Base-by-base conservation (phyloP, 2,888 invertebrate species). In the Altica lythri region DNA sequence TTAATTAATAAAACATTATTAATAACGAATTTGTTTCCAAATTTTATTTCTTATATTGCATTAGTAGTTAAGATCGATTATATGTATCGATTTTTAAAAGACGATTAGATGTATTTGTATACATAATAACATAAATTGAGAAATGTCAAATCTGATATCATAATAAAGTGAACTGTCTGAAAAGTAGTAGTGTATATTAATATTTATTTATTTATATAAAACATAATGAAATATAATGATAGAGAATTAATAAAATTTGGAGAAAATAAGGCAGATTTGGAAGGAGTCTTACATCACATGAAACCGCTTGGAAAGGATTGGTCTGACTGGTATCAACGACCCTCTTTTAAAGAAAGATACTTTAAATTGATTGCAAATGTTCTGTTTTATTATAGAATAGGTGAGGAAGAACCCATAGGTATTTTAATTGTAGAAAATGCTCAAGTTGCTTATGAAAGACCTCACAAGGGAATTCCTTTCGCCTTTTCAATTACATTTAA, bases 321-420 rank as follows among this genome's bases (percentile, higher is more conserved):
- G 75, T 72, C 73, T 0, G 74, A 75, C 52, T 75, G 74, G 74
- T 77, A 75, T 63, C 74, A 72, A 60, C 72, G 72, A 52, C 69
- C 74, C 4, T 68, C 69, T 38, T 89, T 85, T 71, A 89, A 89
- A 75, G 89, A 89, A 72, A 80, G 88, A 71, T 88, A 86, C 82
- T 90, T 90, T 75, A 86, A 88, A 68, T 75, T 90, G 50, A 81
- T 85, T 61, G 83, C 83, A 64, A 90, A 90, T 74, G 80, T 89
- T 67, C 75, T 90, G 44, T 90, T 88, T 76, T 90, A 89, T 73
- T 89, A 86, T 74, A 84, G 88, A 72, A 81, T 89, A 59, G 87
- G 83, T 74, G 83, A 83, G 45, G 57, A 65, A 19, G 83, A 84
- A 71, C 89, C 90, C 12, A 80, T 84, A 25, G 90, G 90, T 37